Base-by-base conservation (phyloP, 2,888 invertebrate genomes). In the Drosophila anomalipes region DNA sequence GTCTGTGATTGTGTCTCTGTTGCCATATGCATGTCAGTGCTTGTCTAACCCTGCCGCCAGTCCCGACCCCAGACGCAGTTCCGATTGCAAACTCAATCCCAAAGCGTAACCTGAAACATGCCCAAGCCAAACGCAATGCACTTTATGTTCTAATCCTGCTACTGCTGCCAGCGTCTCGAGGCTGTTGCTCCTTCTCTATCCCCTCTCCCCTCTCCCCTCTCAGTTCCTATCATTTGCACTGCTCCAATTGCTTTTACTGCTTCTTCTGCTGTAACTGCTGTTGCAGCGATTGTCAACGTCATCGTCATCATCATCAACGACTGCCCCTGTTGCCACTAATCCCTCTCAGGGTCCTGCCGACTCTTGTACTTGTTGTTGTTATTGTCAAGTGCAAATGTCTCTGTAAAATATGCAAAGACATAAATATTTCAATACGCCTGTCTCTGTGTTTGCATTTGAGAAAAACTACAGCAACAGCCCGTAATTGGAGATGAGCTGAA, bases 371-470 rank as follows among this genome's bases (percentile, higher is more conserved):
- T 73, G 66, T 75, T 79, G 79, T 82, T 90, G 82, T 80, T 86
- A 76, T 88, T 87, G 86, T 87, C 86, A 87, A 90, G 78, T 90
- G 84, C 86, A 87, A 89, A 80, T 89, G 86, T 79, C 77, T 76
- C 76, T 73, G 71, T 88, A 79, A 88, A 86, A 87, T 90, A 87
- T 87, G 86, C 89, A 88, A 63, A 70, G 80, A 90, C 89, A 87
- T 90, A 90, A 87, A 90, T 87, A 90, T 88, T 87, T 86, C 79
- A 86, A 71, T 74, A 77, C 70, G 52, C 54, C 56, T 58, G 69
- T 57, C 53, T 39, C 68, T 53, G 66, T 53, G 44, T 33, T 39
- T 49, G 39, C 52, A 32, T 69, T 63, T 77, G 70, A 63, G 68
- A 78, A 83, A 83, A 84, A 79, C 79, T 73, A 32, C 44, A 76